These are phyloP conservation scores for Oscheius myriophilus DNA, from an alignment of 2,888 invertebrate species.

Conservation along the genomic window DNA sequence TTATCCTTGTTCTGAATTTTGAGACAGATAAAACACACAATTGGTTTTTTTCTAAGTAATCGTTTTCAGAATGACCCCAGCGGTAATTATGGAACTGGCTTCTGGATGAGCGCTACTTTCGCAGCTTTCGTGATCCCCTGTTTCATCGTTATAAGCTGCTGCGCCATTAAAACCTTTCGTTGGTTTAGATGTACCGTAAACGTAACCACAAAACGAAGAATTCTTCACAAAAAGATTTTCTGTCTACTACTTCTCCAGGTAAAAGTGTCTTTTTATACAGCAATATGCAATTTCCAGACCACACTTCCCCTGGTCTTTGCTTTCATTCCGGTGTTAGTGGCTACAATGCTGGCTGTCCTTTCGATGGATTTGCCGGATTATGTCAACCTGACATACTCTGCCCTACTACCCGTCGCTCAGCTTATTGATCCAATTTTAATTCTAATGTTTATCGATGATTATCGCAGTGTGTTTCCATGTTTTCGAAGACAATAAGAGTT, in stretches of 20 bases:
- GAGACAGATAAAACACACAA: too few relatives aligned
- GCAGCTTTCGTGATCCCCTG: constrained; percentile 14
- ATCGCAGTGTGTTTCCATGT: constrained; percentile 4
- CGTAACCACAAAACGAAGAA: constrained; percentile 15
- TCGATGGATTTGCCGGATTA: constrained; percentile 7
- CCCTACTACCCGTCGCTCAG: constrained; percentile 24
- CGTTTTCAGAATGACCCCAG: constrained; percentile 16
- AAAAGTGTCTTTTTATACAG: neutral
- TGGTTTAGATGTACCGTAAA: constrained; percentile 27
- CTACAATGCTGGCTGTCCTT: constrained; percentile 10
- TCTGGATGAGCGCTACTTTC: constrained; percentile 15
- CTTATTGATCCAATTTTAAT: constrained; percentile 25
- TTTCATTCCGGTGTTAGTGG: constrained; percentile 12
- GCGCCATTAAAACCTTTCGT: constrained; percentile 19
- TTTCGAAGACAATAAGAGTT: constrained; percentile 3
- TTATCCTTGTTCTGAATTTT: too few relatives aligned
- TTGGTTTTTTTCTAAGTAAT: too few relatives aligned
- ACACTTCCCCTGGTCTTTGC: constrained; percentile 19
- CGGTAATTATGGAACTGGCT: constrained; percentile 6
- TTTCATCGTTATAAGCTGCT: constrained; percentile 5
- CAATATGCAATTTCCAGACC: constrained; percentile 9
- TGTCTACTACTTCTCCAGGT: constrained; percentile 14
- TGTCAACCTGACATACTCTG: constrained; percentile 20
- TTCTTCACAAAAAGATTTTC: constrained; percentile 18
- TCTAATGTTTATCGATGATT: constrained; percentile 19